A percentile compares a stretch with the other conserved stretches of the same genome.
Conservation (phyloP, 2,888 invertebrate species). For the Steinernema carpocapsae region DNA sequence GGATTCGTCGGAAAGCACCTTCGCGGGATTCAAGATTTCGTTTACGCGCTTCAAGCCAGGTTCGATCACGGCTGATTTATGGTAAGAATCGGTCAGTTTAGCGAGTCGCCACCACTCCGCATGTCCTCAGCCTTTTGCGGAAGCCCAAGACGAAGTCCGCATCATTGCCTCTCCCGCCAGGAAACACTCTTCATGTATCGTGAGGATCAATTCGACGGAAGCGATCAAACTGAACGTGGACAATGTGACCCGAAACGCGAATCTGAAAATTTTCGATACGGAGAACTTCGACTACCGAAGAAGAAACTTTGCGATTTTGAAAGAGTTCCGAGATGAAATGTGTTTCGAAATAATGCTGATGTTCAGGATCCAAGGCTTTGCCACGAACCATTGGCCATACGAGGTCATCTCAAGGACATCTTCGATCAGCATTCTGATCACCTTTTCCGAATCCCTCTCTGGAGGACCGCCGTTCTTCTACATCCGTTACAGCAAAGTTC, state of each 20-base stretch:
- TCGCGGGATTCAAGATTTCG: conserved; percentile 44
- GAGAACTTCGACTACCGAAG: conserved; percentile 36
- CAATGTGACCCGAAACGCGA: conserved; percentile 23
- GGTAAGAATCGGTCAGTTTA: not conserved
- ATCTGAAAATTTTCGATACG: conserved; percentile 33
- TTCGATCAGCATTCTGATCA: conserved; percentile 13
- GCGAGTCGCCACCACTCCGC: not conserved
- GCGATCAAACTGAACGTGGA: conserved; percentile 41
- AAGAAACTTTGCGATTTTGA: conserved; percentile 28
- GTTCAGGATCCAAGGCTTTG: conserved; percentile 35
- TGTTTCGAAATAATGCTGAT: no score
- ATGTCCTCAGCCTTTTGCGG: not conserved
- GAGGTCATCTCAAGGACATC: not conserved
- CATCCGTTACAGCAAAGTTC: conserved; percentile 9
- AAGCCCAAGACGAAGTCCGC: not conserved
- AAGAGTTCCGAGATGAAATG: not conserved
- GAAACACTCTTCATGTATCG: conserved; percentile 20
- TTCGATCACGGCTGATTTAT: not conserved
- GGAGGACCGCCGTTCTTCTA: not conserved
- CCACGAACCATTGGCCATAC: conserved; percentile 29
- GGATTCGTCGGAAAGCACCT: conserved; percentile 43
- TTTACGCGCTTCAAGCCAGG: conserved; percentile 34
- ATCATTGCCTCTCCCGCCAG: not conserved
- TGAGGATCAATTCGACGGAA: conserved; percentile 40
- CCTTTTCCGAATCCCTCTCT: not conserved